phyloP scores from a whole-genome alignment of 2,888 invertebrate genomes.

The Drymonia ruficornis region DNA sequence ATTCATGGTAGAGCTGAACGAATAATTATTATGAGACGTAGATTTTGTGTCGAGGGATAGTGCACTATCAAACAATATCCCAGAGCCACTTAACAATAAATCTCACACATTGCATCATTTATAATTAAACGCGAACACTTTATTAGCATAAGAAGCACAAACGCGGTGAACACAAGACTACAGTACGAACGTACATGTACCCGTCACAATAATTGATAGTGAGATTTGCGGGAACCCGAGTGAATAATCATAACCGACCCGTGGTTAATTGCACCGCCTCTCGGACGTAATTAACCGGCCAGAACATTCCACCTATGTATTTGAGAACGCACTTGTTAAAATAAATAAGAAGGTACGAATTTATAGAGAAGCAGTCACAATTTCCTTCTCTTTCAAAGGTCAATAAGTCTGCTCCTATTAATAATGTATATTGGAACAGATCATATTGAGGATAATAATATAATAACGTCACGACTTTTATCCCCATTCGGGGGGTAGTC shows the following conservation, averaged over 20 bases:
- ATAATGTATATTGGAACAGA: too few species aligned
- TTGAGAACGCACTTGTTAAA: slow-evolving; percentile 6
- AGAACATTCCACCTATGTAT: slow-evolving; percentile 49
- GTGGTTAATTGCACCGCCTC: slow-evolving; percentile 68
- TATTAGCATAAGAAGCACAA: slow-evolving; percentile 23
- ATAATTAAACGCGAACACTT: neutral
- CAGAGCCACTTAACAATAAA: neutral
- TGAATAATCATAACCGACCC: slow-evolving; percentile 73
- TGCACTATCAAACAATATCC: too few species aligned
- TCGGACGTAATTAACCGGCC: slow-evolving; percentile 57
- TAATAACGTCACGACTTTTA: too few species aligned
- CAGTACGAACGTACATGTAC: slow-evolving; percentile 53
- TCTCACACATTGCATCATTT: neutral
- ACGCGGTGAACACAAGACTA: slow-evolving; percentile 28
- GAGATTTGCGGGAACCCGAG: slow-evolving; percentile 62
- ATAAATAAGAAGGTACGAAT: too few species aligned
- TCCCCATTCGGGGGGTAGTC: too few species aligned
- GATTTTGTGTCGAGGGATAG: too few species aligned
- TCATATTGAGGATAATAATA: too few species aligned
- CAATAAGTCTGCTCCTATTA: too few species aligned
- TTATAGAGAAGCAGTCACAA: too few species aligned
- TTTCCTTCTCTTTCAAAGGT: too few species aligned
- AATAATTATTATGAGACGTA: too few species aligned
- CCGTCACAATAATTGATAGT: slow-evolving; percentile 72
- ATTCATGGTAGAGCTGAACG: too few species aligned